A percentile compares a stretch with the other conserved stretches of the same genome.
phyloP scores from a whole-genome alignment of 2,797 vertebrate species.

The Enteromius radiatus region DNA sequence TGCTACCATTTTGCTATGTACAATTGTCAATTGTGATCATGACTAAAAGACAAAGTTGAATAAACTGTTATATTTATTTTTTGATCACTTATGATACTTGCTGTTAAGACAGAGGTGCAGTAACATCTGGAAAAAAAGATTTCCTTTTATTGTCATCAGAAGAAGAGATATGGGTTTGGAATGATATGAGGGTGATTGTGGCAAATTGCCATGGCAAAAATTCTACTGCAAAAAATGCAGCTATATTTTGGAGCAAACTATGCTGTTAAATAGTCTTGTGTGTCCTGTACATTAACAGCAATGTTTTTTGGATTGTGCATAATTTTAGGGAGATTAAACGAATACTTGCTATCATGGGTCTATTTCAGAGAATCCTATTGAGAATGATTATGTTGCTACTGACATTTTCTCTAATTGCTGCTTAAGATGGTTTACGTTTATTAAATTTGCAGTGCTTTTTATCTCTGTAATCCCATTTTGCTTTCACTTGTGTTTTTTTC shows the following conservation, averaged over 20 bases:
- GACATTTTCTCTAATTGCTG: neutral
- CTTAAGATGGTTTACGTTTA: neutral
- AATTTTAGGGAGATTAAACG: neutral
- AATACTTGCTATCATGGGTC: neutral
- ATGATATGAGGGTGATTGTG: neutral
- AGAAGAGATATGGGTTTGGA: conserved; percentile 2
- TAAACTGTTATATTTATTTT: neutral
- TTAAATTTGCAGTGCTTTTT: neutral
- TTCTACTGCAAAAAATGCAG: neutral
- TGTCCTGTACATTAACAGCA: neutral
- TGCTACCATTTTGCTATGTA: neutral
- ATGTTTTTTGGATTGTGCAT: neutral
- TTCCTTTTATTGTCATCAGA: neutral
- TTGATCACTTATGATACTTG: neutral
- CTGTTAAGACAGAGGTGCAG: neutral
- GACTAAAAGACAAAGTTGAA: neutral
- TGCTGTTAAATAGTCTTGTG: neutral
- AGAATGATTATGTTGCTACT: neutral
- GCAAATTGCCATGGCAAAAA: neutral
- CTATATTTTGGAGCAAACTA: neutral
- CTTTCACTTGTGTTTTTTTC: neutral
- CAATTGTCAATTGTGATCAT: neutral
- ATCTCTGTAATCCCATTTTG: neutral
- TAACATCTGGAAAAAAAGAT: neutral
- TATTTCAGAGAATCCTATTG: neutral